Percentiles rank a stretch among this genome's conserved stretches.
phyloP scores from a whole-genome alignment of 2,113 vertebrate species.

The Clarias gariepinus region DNA sequence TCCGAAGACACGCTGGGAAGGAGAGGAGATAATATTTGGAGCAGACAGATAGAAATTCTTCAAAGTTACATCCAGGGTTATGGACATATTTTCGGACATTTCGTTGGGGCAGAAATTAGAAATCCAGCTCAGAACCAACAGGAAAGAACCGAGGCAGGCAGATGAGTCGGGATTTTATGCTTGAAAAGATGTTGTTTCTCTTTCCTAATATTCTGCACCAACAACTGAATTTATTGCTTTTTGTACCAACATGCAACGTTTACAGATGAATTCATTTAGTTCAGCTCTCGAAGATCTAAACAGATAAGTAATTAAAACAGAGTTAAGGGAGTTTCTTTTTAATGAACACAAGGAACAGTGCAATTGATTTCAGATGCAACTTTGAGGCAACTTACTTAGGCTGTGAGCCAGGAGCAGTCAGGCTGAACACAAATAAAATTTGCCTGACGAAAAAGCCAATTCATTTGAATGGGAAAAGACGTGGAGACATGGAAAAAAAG shows the following conservation, averaged over 20 bases:
- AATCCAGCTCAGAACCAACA: neutral
- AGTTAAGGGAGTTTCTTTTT: constrained; percentile 19
- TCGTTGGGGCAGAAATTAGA: neutral
- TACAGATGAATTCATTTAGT: constrained; percentile 18
- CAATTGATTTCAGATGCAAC: constrained; percentile 24
- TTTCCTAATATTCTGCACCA: neutral
- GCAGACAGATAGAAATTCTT: constrained; percentile 62
- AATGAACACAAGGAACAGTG: constrained; percentile 20
- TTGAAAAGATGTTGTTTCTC: neutral
- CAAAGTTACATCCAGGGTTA: constrained; percentile 67
- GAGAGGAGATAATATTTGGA: constrained; percentile 54
- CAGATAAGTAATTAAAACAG: constrained; percentile 19
- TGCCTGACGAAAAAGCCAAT: constrained; percentile 16
- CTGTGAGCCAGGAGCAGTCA: constrained; percentile 19
- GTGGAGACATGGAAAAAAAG: neutral
- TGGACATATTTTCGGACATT: too few species aligned
- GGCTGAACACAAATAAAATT: constrained; percentile 23
- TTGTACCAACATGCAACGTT: neutral
- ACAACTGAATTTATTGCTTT: neutral
- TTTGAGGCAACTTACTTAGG: constrained; percentile 12
- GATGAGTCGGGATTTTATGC: neutral
- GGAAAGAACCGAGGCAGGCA: neutral
- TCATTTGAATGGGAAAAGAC: constrained; percentile 20
- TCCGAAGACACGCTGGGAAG: constrained; percentile 49
- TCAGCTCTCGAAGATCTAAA: neutral